A percentile compares a stretch with the other conserved stretches of the same genome.
phyloP scores from a whole-genome alignment of 1,140 invertebrate species.

The Gryllus bimaculatus region DNA sequence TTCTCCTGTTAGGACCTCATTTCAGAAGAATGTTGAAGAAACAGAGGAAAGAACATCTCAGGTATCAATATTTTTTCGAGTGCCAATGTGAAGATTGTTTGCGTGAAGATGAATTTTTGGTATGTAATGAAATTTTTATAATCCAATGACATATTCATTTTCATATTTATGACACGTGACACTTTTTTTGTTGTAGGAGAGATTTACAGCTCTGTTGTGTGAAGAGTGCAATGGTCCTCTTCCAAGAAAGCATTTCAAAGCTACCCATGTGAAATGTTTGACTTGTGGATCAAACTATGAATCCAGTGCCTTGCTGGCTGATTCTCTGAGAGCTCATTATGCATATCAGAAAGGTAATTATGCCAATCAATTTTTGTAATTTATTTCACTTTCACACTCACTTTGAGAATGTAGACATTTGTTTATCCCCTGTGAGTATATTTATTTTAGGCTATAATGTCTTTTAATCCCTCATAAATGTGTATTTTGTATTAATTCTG shows the following conservation, averaged over 20 bases:
- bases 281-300: slow-evolving; percentile 29
- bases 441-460: background rate
- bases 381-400: background rate
- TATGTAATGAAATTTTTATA: slow-evolving; percentile 27
- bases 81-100: slow-evolving; percentile 56
- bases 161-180: background rate
- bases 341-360: slow-evolving; percentile 29
- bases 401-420: background rate
- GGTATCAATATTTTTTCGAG: slow-evolving; percentile 59
- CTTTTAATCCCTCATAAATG: too few species aligned
- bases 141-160: background rate
- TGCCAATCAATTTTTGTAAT: background rate
- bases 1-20: slow-evolving; percentile 43
- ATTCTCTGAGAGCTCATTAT: slow-evolving; percentile 29
- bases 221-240: slow-evolving; percentile 31
- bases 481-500: too few species aligned
- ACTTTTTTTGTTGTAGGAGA: background rate
- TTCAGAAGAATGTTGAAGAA: slow-evolving; percentile 44
- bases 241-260: background rate
- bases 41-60: slow-evolving; percentile 48
- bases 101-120: slow-evolving; percentile 40
- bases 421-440: background rate
- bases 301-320: slow-evolving; percentile 26
- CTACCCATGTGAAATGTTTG: slow-evolving; percentile 24
- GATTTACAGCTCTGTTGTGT: slow-evolving; percentile 30